Base-by-base conservation (phyloP, 2,888 invertebrate genomes). In the Saturnia pavonia region DNA sequence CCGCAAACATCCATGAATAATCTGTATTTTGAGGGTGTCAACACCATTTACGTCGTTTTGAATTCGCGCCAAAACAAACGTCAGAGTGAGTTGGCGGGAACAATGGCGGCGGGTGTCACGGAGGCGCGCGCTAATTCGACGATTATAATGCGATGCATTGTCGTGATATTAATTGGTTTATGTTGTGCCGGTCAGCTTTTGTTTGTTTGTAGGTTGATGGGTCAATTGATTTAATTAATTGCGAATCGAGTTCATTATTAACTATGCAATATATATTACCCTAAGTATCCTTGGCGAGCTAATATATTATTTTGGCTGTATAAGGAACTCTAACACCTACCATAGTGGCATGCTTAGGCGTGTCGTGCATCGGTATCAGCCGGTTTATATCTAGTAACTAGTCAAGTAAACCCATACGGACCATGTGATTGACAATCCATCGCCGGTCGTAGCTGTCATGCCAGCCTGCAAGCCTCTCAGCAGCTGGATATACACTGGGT, bases 11-110 rank as follows among this genome's bases (percentile, higher is more conserved):
- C 91, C 91, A 91, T 91, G 91, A 91, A 91, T 91, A 91, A 91
- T 91, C 91, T 90, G 89, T 88, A 90, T 91, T 89, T 89, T 90
- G 91, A 88, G 90, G 91, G 91, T 90, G 91, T 91, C 91, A 91
- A 89, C 91, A 88, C 86, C 91, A 91, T 86, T 85, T 85, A 82
- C 82, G 82, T 80, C 81, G 84, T 84, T 85, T 85, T 81, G 83
- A 83, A 80, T 86, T 87, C 86, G 85, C 88, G 89, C 88, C 88
- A 89, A 90, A 89, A 89, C 89, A 89, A 88, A 89, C 86, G 89
- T 89, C 91, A 88, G 81, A 40, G 63, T 19, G 57, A 57, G 57
- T 57, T 57, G 80, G 80, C 80, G 81, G 80, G 82, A 80, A 90
- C 89, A 89, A 90, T 88, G 85, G 86, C 83, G 86, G 77, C 77